phyloP scores from a whole-genome alignment of 2,113 vertebrate genomes.

The Porphyrio hochstetteri region DNA sequence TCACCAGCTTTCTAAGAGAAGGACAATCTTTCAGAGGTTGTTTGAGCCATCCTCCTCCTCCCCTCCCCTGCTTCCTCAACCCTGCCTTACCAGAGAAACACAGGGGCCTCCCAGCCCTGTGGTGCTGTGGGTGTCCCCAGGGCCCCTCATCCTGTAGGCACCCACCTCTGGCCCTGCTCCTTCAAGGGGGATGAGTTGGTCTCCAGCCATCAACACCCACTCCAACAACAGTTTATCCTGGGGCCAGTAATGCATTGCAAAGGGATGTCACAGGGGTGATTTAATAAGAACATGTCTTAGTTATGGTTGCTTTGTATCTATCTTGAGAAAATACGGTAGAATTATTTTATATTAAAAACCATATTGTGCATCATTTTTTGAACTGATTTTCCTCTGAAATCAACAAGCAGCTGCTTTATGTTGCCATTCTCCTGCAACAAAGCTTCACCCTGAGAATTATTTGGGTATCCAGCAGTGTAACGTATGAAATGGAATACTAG shows the following conservation, averaged over 20 bases:
- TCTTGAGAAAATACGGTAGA: not conserved
- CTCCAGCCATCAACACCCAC: not conserved
- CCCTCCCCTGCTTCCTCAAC: not conserved
- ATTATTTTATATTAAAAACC: not conserved
- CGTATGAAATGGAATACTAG: not conserved
- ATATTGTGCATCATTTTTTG: not conserved
- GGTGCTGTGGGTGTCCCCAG: not conserved
- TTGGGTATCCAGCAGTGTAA: not conserved
- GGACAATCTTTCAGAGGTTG: not conserved
- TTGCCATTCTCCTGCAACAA: not conserved
- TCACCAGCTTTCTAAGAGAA: not conserved
- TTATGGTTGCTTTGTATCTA: not conserved
- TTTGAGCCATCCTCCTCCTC: not conserved
- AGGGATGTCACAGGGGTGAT: fast-evolving
- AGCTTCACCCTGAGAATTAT: not conserved
- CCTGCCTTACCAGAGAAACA: fast-evolving
- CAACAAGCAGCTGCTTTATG: not conserved
- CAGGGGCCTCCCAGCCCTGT: not conserved
- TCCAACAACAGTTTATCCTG: fast-evolving
- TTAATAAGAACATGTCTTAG: not conserved
- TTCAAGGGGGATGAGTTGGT: not conserved
- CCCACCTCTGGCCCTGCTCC: fast-evolving
- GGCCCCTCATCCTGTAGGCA: not conserved
- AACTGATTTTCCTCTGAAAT: not conserved
- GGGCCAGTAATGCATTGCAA: not conserved